Evolutionary conservation across 37 sponge, comb jelly and placozoan genomes (phyloP).

Genomic region (Cliona cf. orientalis): DNA sequence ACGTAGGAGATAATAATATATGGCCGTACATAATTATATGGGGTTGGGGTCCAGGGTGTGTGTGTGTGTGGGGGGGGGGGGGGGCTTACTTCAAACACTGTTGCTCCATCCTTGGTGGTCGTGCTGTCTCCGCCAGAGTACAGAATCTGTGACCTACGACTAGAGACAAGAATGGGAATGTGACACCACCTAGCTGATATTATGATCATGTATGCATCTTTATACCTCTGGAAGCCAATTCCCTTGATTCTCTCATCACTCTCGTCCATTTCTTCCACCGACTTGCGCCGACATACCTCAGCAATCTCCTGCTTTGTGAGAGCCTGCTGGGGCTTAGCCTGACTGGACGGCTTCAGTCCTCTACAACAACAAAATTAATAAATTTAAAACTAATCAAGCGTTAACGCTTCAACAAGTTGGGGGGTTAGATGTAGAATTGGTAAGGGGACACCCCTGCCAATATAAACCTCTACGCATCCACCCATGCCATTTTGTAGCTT

Average conservation of each 20-base stretch:
- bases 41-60: too few species aligned
- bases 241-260: slow-evolving; percentile 68
- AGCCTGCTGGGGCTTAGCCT: background rate
- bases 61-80: slow-evolving; percentile 7
- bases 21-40: background rate
- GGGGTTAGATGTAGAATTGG: too few species aligned
- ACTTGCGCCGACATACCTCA: slow-evolving; percentile 60
- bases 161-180: background rate
- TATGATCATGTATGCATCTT: background rate
- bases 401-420: too few species aligned
- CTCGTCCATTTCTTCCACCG: slow-evolving; percentile 41
- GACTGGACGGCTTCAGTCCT: slow-evolving; percentile 35
- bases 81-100: slow-evolving; percentile 23
- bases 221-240: slow-evolving; percentile 69
- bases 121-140: slow-evolving; percentile 19
- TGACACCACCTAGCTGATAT: background rate
- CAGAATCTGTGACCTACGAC: slow-evolving; percentile 29
- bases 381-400: too few species aligned
- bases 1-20: background rate
- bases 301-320: slow-evolving; percentile 68
- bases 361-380: too few species aligned
- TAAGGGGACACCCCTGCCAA: too few species aligned
- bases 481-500: too few species aligned
- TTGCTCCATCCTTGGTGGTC: slow-evolving; percentile 38
- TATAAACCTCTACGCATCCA: too few species aligned